A percentile compares a stretch with the other conserved stretches of the same genome.
These are phyloP conservation scores for Saxidomus purpurata DNA, from an alignment of 1,140 invertebrate genomes.

Conservation along the genomic window DNA sequence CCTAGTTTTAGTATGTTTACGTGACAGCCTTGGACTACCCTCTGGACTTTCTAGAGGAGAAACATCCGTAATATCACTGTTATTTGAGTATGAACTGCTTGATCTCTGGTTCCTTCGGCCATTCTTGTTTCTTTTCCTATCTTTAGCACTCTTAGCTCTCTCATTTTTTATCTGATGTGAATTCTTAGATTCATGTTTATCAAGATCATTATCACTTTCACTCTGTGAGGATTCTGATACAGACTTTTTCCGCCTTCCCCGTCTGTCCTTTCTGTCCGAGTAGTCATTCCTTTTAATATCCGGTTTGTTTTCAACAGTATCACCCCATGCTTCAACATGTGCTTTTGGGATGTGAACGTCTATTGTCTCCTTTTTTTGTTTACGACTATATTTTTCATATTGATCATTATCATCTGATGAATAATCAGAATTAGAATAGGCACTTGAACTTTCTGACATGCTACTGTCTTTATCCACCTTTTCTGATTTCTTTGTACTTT, in stretches of 20 bases:
- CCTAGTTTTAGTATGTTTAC: constrained; percentile 38
- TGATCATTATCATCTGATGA: constrained; percentile 66
- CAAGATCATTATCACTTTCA: constrained; percentile 21
- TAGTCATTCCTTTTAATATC: constrained; percentile 22
- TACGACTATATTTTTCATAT: constrained; percentile 20
- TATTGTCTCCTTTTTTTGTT: constrained; percentile 61
- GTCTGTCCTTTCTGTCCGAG: constrained; percentile 4
- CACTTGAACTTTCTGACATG: constrained; percentile 71
- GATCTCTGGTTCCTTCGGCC: constrained; percentile 38
- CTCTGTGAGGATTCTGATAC: constrained; percentile 9
- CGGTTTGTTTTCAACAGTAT: not conserved
- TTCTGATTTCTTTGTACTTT: not conserved
- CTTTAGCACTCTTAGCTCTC: constrained; percentile 45
- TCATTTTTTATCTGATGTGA: not conserved
- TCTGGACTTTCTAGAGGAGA: constrained; percentile 80
- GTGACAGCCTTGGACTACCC: constrained; percentile 68
- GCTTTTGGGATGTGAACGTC: constrained; percentile 49
- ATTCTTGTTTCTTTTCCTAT: constrained; percentile 31
- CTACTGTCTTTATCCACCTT: not conserved
- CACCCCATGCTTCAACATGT: constrained; percentile 57
- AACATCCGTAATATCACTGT: constrained; percentile 85
- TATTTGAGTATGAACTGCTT: constrained; percentile 72
- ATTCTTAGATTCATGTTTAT: not conserved
- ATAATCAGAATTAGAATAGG: constrained; percentile 73
- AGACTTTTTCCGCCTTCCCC: not conserved